Evolutionary conservation across 2,888 invertebrate species (phyloP).

Genomic region (Mongoloraphidia duomilia): DNA sequence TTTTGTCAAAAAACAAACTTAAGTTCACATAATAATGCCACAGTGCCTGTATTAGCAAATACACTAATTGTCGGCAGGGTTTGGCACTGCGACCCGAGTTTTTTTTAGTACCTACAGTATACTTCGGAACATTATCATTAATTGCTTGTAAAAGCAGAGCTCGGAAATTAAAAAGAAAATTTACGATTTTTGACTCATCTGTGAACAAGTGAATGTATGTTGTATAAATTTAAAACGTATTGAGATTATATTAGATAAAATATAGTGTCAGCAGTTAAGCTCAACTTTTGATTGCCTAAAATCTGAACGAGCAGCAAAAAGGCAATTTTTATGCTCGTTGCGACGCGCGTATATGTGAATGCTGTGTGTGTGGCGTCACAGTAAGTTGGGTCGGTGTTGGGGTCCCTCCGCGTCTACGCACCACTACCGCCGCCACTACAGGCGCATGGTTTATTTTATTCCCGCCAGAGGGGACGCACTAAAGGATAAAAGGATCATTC

Average conservation of each 20-base stretch:
- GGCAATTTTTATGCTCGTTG: constrained; percentile 27
- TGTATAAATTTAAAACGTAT: constrained; percentile 7
- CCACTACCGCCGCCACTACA: constrained; percentile 7
- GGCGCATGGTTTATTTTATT: constrained; percentile 20
- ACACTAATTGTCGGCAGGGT: too few relatives aligned
- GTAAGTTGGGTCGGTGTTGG: neutral
- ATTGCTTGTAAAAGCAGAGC: too few relatives aligned
- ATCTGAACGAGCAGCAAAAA: constrained; percentile 18
- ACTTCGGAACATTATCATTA: too few relatives aligned
- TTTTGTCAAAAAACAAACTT: too few relatives aligned
- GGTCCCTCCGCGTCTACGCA: neutral
- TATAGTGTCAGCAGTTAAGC: constrained; percentile 8
- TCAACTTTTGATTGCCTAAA: constrained; percentile 7
- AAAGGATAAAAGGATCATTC: constrained; percentile 19
- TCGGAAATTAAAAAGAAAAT: too few relatives aligned
- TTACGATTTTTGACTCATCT: too few relatives aligned
- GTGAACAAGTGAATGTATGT: too few relatives aligned
- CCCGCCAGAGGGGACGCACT: constrained; percentile 16
- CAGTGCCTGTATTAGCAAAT: too few relatives aligned
- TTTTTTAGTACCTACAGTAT: too few relatives aligned
- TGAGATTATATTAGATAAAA: constrained; percentile 8
- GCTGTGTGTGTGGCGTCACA: neutral
- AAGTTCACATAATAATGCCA: too few relatives aligned
- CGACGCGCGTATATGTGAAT: too few relatives aligned
- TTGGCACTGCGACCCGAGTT: too few relatives aligned